phyloP scores from a whole-genome alignment of 2,797 vertebrate genomes.

The Eupleurogrammus muticus region DNA sequence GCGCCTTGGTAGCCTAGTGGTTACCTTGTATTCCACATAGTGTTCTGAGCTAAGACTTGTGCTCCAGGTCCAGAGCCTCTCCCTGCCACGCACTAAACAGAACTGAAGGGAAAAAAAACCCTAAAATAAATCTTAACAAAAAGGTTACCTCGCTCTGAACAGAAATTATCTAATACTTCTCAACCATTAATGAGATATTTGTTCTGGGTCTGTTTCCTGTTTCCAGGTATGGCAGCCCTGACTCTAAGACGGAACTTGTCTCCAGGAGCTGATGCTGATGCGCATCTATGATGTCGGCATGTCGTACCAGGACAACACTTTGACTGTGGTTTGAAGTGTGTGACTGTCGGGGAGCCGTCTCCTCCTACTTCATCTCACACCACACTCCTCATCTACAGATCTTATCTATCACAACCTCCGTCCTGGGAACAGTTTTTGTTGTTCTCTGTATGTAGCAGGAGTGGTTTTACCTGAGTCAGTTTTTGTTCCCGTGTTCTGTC shows the following conservation, averaged over 20 bases:
- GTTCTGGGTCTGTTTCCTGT: not conserved
- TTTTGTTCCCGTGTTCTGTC: not conserved
- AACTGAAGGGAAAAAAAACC: too few relatives aligned
- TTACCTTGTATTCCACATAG: too few relatives aligned
- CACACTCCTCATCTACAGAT: not conserved
- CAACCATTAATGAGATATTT: not conserved
- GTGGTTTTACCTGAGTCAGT: not conserved
- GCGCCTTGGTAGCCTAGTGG: too few relatives aligned
- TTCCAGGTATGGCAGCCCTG: conserved; percentile 50
- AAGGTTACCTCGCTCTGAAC: too few relatives aligned
- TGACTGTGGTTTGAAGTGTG: conserved; percentile 67
- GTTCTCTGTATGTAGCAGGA: conserved; percentile 53
- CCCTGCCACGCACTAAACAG: too few relatives aligned
- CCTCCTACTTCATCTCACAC: conserved; percentile 47
- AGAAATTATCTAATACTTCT: not conserved
- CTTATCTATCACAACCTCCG: conserved; percentile 21
- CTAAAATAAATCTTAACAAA: too few relatives aligned
- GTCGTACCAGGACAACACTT: conserved; percentile 57
- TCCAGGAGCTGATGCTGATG: conserved; percentile 49
- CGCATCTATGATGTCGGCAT: conserved; percentile 53
- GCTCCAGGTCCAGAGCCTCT: too few relatives aligned
- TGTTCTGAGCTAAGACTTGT: too few relatives aligned
- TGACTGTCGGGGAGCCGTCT: conserved; percentile 54
- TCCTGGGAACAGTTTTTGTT: conserved; percentile 54
- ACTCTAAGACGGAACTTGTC: conserved; percentile 45